Evolutionary conservation across 2,888 invertebrate species (phyloP).

Genomic region (Chaetoderma sp.): DNA sequence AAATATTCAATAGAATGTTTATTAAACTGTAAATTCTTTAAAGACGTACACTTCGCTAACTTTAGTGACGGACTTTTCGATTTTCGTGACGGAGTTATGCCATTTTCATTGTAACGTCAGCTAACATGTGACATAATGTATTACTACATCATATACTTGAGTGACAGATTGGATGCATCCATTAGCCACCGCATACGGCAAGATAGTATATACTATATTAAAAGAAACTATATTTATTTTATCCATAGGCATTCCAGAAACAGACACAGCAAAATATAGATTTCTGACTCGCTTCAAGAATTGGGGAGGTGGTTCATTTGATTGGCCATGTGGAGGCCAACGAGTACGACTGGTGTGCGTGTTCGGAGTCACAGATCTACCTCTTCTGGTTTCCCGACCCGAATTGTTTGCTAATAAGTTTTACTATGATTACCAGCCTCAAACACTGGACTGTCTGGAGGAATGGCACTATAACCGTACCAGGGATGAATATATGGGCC

Average conservation of each 20-base stretch:
- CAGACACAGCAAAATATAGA: constrained; percentile 27
- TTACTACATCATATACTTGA: too few relatives aligned
- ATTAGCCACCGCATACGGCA: too few relatives aligned
- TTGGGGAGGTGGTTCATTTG: constrained; percentile 50
- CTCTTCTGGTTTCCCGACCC: constrained; percentile 42
- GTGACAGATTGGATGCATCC: too few relatives aligned
- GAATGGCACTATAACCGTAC: constrained; percentile 55
- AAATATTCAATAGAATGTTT: too few relatives aligned
- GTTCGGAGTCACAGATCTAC: constrained; percentile 56
- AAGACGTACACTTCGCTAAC: too few relatives aligned
- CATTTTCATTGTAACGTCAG: too few relatives aligned
- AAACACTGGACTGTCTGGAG: constrained; percentile 59
- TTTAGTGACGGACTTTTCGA: too few relatives aligned
- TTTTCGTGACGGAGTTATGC: too few relatives aligned
- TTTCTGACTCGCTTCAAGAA: constrained; percentile 58
- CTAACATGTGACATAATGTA: too few relatives aligned
- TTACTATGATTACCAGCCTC: constrained; percentile 50
- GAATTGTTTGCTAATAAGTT: constrained; percentile 65
- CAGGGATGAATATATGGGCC: neutral
- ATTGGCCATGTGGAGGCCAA: constrained; percentile 51
- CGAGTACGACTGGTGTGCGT: constrained; percentile 60
- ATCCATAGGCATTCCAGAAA: neutral
- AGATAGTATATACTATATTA: too few relatives aligned
- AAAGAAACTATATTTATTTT: too few relatives aligned
- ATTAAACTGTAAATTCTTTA: too few relatives aligned